Evolutionary conservation across 2,797 vertebrate genomes (phyloP), one percentile per base, ranked within the genome.

Genomic region (Strix occidentalis): DNA sequence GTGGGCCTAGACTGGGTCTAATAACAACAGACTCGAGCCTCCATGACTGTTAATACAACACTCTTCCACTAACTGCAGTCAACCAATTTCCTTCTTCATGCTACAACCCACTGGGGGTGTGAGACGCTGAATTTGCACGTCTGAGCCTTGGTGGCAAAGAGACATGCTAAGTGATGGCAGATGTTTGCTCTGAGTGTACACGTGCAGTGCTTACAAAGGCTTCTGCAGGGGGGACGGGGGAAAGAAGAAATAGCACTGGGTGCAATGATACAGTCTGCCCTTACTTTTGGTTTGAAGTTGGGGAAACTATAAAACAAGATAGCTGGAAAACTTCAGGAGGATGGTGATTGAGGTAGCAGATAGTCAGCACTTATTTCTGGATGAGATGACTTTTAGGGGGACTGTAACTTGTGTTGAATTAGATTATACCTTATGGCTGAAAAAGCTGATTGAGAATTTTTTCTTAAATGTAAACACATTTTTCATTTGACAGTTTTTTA

Each of bases 71-170:
- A 31, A 8, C 89, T 33, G 65, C 63, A 25, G 76, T 75, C 96
- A 68, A 63, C 61, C 94, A 64, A 87, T 96, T 93, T 86, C 95
- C 94, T 70, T 60, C 80, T 56, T 63, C 50, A 4, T 2, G 3
- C 31, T 39, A 28, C 58, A n/a, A 1, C 87, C 70, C 88, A 39
- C 85, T 10, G 70, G 48, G 93, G 39, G 96, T 96, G 96, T 74
- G 66, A 97, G 94, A 93, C 70, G 4, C 84, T 19, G 60, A 70
- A 96, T 97, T 96, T 64, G 66, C 93, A 95, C 88, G 0, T 96
- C 90, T 76, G 84, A 92, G 87, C 56, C 72, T 23, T 9, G 79
- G 82, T 91, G 87, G 93, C 70, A 82, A 68, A 48, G 28, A 7
- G 70, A 25, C 70, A 18, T 5, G 65, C 76, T 65, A 83, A 65